phyloP scores from a whole-genome alignment of 2,797 vertebrate species.

The Pseudocheirus occidentalis region DNA sequence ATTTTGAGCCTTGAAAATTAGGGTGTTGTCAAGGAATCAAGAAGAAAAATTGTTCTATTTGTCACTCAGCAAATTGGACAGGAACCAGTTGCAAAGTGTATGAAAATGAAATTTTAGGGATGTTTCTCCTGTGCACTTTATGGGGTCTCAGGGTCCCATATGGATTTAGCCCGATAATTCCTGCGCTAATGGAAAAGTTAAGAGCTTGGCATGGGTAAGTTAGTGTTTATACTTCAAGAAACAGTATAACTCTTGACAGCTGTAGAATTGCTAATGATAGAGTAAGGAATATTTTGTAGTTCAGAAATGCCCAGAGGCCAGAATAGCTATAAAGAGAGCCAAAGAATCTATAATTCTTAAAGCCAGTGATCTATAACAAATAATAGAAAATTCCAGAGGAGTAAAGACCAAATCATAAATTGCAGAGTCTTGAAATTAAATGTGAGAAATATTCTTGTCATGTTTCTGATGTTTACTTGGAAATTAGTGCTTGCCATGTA shows the following conservation, averaged over 20 bases:
- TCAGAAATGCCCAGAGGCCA: slow-evolving; percentile 11
- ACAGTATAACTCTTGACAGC: slow-evolving; percentile 16
- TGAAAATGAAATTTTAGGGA: slow-evolving; percentile 20
- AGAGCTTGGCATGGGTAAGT: slow-evolving; percentile 34
- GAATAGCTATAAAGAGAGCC: slow-evolving; percentile 26
- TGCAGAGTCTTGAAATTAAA: not conserved
- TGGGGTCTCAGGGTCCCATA: slow-evolving; percentile 4
- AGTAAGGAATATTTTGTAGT: slow-evolving; percentile 14
- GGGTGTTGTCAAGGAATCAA: not conserved
- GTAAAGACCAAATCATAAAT: not conserved
- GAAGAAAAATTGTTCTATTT: slow-evolving; percentile 22
- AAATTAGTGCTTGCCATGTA: not conserved
- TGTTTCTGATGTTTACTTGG: not conserved
- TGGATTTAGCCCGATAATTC: not conserved
- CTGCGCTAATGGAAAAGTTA: slow-evolving; percentile 5
- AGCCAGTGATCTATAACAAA: slow-evolving; percentile 31
- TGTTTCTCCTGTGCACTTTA: not conserved
- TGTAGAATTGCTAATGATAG: not conserved
- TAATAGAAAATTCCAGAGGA: not conserved
- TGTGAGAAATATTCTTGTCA: not conserved
- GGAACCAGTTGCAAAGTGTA: not conserved
- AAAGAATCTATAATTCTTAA: slow-evolving; percentile 13
- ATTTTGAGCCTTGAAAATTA: slow-evolving; percentile 34
- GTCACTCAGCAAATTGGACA: slow-evolving; percentile 34
- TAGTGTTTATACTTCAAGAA: slow-evolving; percentile 45